Conservation (phyloP, 2,113 vertebrate species). For the Hemiprocne comata region DNA sequence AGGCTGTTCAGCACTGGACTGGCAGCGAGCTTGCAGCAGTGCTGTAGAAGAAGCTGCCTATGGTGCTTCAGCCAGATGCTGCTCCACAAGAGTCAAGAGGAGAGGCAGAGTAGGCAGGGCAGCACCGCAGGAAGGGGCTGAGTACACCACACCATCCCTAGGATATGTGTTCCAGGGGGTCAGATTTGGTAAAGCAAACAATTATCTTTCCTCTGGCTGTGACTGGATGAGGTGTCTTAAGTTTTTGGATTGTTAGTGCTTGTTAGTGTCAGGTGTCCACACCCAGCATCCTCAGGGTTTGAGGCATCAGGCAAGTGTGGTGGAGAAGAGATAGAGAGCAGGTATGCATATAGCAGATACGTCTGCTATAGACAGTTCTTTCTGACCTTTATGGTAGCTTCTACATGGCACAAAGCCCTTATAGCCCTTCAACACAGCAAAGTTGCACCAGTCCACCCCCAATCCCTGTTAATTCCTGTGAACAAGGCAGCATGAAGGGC, state of each 20-base stretch:
- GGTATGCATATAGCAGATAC: too few species aligned
- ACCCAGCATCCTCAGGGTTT: not conserved
- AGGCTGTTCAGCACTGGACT: not conserved
- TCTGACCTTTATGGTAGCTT: not conserved
- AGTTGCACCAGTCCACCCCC: not conserved
- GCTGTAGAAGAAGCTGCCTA: not conserved
- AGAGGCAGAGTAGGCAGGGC: not conserved
- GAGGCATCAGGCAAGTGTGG: not conserved
- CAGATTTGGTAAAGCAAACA: not conserved
- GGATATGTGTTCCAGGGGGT: not conserved
- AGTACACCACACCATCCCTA: not conserved
- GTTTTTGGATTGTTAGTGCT: not conserved
- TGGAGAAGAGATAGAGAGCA: not conserved
- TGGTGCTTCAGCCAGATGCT: not conserved
- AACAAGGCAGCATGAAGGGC: not conserved
- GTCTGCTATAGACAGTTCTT: not conserved
- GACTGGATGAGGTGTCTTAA: not conserved
- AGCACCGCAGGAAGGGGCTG: not conserved
- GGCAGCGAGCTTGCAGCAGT: not conserved
- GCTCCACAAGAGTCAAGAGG: not conserved
- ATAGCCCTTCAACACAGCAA: not conserved
- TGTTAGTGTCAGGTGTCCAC: not conserved
- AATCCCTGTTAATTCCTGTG: not conserved
- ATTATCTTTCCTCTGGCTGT: not conserved
- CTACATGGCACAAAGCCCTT: not conserved